phyloP scores from a whole-genome alignment of 2,797 vertebrate species.

The Merluccius polli region DNA sequence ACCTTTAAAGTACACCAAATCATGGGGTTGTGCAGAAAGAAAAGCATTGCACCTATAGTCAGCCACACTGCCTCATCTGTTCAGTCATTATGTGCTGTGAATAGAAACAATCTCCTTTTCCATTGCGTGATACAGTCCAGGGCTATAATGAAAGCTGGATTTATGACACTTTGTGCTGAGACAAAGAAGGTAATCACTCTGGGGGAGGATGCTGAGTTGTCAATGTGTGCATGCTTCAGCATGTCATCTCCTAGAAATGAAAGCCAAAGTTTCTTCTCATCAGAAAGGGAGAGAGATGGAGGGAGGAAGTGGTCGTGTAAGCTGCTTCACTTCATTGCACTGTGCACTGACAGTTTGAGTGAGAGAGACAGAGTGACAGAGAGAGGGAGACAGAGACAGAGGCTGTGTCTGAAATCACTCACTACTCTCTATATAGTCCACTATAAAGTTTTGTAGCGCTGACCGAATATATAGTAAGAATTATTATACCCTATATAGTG shows the following conservation, averaged over 20 bases:
- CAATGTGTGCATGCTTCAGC: slow-evolving; percentile 42
- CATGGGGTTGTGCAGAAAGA: background rate
- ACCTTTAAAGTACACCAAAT: background rate
- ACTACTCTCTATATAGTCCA: too few species aligned
- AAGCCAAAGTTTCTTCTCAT: slow-evolving; percentile 55
- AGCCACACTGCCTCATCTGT: too few species aligned
- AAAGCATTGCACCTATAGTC: background rate
- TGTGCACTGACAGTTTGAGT: slow-evolving; percentile 39
- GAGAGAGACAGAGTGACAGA: slow-evolving; percentile 6
- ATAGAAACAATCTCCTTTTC: background rate
- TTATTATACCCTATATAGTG: too few species aligned
- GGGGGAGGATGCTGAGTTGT: slow-evolving; percentile 45
- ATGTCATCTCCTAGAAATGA: slow-evolving; percentile 50
- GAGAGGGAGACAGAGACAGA: slow-evolving; percentile 6
- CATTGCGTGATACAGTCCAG: background rate
- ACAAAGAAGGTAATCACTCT: slow-evolving; percentile 47
- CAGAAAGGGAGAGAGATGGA: slow-evolving; percentile 24
- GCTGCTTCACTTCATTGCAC: slow-evolving; percentile 45
- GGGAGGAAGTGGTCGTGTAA: slow-evolving; percentile 30
- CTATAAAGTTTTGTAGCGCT: too few species aligned
- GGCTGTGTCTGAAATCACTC: too few species aligned
- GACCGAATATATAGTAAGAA: too few species aligned
- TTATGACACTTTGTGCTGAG: slow-evolving; percentile 39
- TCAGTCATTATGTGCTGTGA: slow-evolving; percentile 28
- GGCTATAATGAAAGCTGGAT: background rate